Evolutionary conservation across 2,113 vertebrate species (phyloP).

Genomic region (Cottus gobio): DNA sequence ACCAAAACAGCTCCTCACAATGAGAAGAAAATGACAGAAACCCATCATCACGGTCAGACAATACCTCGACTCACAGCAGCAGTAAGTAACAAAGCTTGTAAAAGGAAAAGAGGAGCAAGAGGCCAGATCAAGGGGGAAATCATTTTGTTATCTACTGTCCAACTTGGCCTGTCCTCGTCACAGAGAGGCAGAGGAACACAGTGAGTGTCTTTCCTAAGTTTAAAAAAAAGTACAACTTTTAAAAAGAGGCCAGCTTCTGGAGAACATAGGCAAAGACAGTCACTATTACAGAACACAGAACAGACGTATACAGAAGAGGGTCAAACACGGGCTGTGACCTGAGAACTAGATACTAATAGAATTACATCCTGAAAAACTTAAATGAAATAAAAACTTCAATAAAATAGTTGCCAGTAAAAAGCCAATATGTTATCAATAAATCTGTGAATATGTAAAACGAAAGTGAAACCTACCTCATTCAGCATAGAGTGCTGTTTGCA

Average conservation of each 20-base stretch:
- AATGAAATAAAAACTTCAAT: background rate
- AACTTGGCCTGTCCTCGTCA: constrained; percentile 43
- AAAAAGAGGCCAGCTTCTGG: constrained; percentile 59
- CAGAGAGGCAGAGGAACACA: constrained; percentile 22
- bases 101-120: constrained; percentile 24
- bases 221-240: constrained; percentile 40
- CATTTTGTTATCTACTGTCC: constrained; percentile 54
- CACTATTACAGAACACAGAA: constrained; percentile 14
- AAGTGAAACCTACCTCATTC: no score
- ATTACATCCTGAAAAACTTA: no score
- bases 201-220: constrained; percentile 36
- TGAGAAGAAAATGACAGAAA: constrained; percentile 33
- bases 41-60: background rate
- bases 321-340: background rate
- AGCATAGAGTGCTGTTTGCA: no score
- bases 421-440: no score
- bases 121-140: constrained; percentile 50
- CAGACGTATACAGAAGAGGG: background rate
- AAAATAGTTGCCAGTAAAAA: no score
- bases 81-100: constrained; percentile 45
- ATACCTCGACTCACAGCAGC: constrained; percentile 20
- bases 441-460: no score
- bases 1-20: constrained; percentile 27
- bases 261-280: constrained; percentile 53
- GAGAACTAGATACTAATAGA: background rate